Base-by-base conservation (phyloP, 2,113 vertebrate genomes). In the Phaethon lepturus region DNA sequence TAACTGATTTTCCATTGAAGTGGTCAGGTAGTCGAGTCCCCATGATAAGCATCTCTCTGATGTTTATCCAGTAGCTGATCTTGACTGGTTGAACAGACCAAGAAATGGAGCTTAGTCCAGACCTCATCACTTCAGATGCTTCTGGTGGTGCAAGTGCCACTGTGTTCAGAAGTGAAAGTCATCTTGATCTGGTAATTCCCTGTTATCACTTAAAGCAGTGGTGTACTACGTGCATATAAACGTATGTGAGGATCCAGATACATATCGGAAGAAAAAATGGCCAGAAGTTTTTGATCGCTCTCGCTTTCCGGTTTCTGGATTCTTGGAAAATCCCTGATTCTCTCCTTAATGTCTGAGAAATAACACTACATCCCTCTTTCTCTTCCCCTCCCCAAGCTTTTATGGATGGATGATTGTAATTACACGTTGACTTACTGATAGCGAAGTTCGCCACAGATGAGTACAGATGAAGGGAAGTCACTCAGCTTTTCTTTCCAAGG, bases 141-240 rank as follows among this genome's bases (percentile, higher is more conserved):
- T 82, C 40, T 82, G 31, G 19, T 78, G 68, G 45, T 26, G 29
- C 0, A 0, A 86, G 59, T 0, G 0, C 83, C 2, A 3, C 26
- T 75, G 26, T 76, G 66, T 64, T 95, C 81, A 58, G 79, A 81
- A 81, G 14, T 11, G 35, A 83, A 88, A 44, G 47, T 91, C 76
- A 59, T 84, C 75, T 88, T 77, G 55, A 80, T 84, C 59, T 81
- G 38, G 17, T 67, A 33, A 52, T 86, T 92, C 87, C 79, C 31
- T 82, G 22, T 63, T 78, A 26, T 10, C 16, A 0, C 86, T 92
- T 75, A 67, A 74, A 81, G 38, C 29, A 0, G 1, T 67, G 40
- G 55, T 28, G 45, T 69, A 12, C 45, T 25, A 24, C 9, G 6
- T 11, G 7, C 31, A 9, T 11, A 6, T 29, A 9, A 29, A 6